These are phyloP conservation scores for Gymnarchus niloticus DNA, from an alignment of 2,113 vertebrate genomes.

Conservation along the genomic window DNA sequence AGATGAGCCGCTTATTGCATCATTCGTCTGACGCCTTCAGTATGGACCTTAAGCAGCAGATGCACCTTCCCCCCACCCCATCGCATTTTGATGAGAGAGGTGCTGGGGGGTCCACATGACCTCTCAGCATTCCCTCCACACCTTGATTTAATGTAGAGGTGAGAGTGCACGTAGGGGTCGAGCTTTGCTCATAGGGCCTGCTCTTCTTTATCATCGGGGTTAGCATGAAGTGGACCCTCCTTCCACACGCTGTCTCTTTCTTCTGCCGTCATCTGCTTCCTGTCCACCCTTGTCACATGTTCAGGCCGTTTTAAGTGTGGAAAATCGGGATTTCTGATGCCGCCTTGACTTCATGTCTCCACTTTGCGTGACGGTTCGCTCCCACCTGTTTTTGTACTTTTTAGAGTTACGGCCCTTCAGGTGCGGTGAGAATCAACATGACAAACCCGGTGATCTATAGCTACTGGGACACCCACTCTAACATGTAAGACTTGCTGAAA, in stretches of 20 bases:
- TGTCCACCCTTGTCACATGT: neutral
- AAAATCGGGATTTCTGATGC: neutral
- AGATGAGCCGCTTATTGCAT: conserved; percentile 21
- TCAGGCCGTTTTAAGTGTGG: neutral
- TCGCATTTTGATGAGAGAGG: neutral
- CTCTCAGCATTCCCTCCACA: conserved; percentile 1
- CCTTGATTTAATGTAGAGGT: neutral
- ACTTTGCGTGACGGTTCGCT: neutral
- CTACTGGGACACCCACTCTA: neutral
- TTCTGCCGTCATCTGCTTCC: neutral
- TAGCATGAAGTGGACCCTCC: neutral
- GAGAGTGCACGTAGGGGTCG: neutral
- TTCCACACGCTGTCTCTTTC: neutral
- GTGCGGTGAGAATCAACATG: too few relatives aligned
- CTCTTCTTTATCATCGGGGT: neutral
- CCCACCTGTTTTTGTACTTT: neutral
- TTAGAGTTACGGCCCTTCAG: neutral
- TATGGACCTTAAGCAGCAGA: neutral
- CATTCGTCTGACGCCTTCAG: neutral
- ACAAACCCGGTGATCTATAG: neutral
- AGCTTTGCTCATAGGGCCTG: neutral
- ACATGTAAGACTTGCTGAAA: neutral
- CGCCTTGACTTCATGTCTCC: neutral
- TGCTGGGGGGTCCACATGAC: neutral
- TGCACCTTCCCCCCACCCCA: neutral